Evolutionary conservation across 2,113 vertebrate genomes (phyloP).

Genomic region (Pogonocichla stellata): DNA sequence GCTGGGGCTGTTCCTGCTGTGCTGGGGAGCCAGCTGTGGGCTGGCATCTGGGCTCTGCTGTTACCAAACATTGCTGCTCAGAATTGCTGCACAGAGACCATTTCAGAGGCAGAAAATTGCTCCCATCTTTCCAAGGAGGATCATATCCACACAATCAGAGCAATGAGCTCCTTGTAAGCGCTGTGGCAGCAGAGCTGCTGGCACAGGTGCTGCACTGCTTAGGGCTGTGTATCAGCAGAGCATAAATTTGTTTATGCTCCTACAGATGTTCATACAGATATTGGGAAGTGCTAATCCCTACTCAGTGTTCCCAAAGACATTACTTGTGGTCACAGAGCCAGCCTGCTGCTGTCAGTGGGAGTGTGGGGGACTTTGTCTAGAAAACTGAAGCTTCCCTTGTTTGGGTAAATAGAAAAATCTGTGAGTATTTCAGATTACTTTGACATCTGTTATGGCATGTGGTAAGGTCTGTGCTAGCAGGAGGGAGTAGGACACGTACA

Average conservation of each 20-base stretch:
- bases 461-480: neutral
- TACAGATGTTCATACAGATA: neutral
- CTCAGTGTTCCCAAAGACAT: neutral
- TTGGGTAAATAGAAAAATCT: slow-evolving; percentile 24
- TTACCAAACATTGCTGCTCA: neutral
- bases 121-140: neutral
- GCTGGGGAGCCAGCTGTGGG: neutral
- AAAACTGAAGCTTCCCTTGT: neutral
- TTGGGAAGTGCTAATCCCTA: neutral
- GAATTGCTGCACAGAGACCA: neutral
- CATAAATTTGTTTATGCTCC: neutral
- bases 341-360: neutral
- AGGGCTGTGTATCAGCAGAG: neutral
- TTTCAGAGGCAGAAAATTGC: neutral
- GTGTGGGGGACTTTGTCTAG: neutral
- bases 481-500: neutral
- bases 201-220: neutral
- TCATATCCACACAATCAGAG: neutral
- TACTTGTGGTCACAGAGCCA: neutral
- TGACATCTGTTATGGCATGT: neutral
- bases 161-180: neutral
- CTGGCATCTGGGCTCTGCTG: neutral
- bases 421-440: neutral
- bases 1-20: neutral
- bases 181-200: neutral